phyloP scores from a whole-genome alignment of 2,888 invertebrate species.

The Plagodis dolabraria region DNA sequence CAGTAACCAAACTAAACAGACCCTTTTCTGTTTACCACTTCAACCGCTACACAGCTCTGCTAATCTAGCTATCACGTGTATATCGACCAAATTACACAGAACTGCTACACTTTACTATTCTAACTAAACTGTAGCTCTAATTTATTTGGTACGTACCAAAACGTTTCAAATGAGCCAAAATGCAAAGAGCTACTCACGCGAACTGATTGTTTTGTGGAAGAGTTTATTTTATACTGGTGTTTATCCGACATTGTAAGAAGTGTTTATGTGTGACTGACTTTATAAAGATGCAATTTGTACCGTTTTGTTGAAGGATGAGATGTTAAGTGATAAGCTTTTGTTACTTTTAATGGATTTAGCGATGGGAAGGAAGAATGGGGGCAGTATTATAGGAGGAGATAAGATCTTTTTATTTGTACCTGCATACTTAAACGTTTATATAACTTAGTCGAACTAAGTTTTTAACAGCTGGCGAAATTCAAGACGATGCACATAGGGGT shows the following conservation, averaged over 20 bases:
- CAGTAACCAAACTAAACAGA: conserved; percentile 43
- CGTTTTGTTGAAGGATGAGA: conserved; percentile 44
- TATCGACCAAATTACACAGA: conserved; percentile 17
- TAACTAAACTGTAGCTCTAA: conserved; percentile 16
- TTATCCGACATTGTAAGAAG: conserved; percentile 39
- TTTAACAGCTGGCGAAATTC: too few species aligned
- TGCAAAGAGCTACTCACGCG: conserved; percentile 39
- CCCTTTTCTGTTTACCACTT: conserved; percentile 37
- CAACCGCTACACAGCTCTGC: conserved; percentile 37
- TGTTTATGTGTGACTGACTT: conserved; percentile 66
- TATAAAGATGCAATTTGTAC: conserved; percentile 51
- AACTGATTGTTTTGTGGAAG: conserved; percentile 34
- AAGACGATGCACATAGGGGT: too few species aligned
- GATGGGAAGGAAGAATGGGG: conserved; percentile 30
- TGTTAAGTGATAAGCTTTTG: conserved; percentile 49
- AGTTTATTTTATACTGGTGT: conserved; percentile 45
- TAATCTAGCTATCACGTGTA: conserved; percentile 27
- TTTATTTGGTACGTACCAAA: conserved; percentile 34
- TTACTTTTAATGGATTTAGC: conserved; percentile 44
- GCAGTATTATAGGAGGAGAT: conserved; percentile 21
- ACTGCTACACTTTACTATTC: conserved; percentile 10
- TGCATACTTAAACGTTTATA: neutral
- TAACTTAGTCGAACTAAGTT: too few species aligned
- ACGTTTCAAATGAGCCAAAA: conserved; percentile 36
- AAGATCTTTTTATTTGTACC: conserved; percentile 8